Evolutionary conservation across 2,797 vertebrate genomes (phyloP).

Genomic region (Bovichtus variegatus): DNA sequence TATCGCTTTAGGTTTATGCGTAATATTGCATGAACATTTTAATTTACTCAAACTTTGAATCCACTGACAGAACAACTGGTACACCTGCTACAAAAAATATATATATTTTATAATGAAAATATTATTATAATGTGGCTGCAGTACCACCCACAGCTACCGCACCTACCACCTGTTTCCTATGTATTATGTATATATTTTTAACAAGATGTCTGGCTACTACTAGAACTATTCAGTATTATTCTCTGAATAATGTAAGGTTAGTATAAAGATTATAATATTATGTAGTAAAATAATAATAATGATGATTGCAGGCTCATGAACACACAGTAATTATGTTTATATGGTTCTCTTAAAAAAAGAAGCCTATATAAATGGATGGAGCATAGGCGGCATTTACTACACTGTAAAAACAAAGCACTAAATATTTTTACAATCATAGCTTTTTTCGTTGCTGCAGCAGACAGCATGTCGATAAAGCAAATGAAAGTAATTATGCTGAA

Average conservation of each 20-base stretch:
- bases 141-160: neutral
- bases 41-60: neutral
- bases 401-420: conserved; percentile 13
- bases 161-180: too few species aligned
- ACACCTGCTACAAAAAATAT: neutral
- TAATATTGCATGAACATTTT: neutral
- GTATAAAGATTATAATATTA: conserved; percentile 8
- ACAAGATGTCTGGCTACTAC: neutral
- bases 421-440: neutral
- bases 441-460: neutral
- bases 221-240: conserved; percentile 30
- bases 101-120: neutral
- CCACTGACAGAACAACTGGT: neutral
- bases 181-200: too few species aligned
- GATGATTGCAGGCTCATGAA: neutral
- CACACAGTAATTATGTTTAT: conserved; percentile 4
- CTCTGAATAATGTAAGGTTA: neutral
- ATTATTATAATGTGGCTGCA: neutral
- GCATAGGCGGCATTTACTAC: conserved; percentile 7
- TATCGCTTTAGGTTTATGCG: neutral
- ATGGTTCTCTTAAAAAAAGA: neutral
- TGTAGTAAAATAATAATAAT: neutral
- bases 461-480: neutral
- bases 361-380: neutral
- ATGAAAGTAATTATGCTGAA: neutral